phyloP scores from a whole-genome alignment of 2,113 vertebrate species.

The Cyprinodon brontotheroides region DNA sequence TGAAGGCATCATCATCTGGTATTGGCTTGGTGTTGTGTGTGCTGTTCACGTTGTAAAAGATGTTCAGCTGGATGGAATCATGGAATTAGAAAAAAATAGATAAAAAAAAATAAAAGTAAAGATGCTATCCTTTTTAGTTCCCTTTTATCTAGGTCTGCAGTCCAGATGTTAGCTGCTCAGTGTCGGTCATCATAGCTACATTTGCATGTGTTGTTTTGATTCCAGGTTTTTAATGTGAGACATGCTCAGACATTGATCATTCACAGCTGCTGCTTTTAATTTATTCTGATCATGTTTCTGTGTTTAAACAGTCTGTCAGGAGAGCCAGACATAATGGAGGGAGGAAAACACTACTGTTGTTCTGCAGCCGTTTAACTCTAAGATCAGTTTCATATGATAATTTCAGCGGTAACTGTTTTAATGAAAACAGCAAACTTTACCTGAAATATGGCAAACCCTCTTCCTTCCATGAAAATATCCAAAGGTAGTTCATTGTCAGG shows the following conservation, averaged over 20 bases:
- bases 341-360: constrained; percentile 12
- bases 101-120: background rate
- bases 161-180: constrained; percentile 55
- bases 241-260: constrained; percentile 8
- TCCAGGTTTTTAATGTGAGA: constrained; percentile 34
- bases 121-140: constrained; percentile 19
- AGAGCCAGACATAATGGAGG: background rate
- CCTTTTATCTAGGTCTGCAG: constrained; percentile 27
- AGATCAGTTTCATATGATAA: background rate
- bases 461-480: constrained; percentile 79
- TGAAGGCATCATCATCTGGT: constrained; percentile 80
- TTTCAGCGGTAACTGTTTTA: background rate
- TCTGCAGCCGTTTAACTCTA: background rate
- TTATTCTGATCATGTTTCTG: constrained; percentile 35
- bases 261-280: constrained; percentile 42
- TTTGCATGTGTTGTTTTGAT: constrained; percentile 49
- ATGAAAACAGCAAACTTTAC: constrained; percentile 62
- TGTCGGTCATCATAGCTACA: constrained; percentile 22
- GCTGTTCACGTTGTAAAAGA: constrained; percentile 85
- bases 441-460: constrained; percentile 89
- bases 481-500: constrained; percentile 68
- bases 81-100: background rate
- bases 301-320: background rate
- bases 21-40: constrained; percentile 52
- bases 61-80: constrained; percentile 80